These are phyloP conservation scores for Paratrypauchen microcephalus DNA, from an alignment of 2,797 vertebrate species.

Conservation along the genomic window DNA sequence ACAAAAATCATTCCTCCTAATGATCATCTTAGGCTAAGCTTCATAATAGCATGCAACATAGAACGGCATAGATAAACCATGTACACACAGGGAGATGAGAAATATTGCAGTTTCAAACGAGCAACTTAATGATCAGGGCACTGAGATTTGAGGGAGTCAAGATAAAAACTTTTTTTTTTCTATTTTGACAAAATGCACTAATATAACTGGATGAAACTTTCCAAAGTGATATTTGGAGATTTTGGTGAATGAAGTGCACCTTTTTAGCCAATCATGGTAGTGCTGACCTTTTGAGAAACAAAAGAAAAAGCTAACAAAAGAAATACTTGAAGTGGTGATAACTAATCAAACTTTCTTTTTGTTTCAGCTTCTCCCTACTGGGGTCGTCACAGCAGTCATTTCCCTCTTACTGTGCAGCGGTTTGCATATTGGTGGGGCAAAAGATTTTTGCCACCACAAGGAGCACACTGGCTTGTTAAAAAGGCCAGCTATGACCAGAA, in stretches of 20 bases:
- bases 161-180: background rate
- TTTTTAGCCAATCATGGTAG: background rate
- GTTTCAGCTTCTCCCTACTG: background rate
- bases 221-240: background rate
- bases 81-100: background rate
- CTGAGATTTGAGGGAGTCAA: background rate
- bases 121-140: conserved; percentile 8
- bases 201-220: background rate
- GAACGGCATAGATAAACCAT: background rate
- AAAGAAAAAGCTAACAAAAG: background rate
- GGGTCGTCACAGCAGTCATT: background rate
- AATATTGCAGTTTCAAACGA: background rate
- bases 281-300: conserved; percentile 7
- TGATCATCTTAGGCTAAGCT: conserved; percentile 15
- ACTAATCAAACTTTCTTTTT: background rate
- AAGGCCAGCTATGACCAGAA: background rate
- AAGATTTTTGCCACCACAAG: background rate
- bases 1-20: conserved; percentile 29
- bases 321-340: conserved; percentile 4
- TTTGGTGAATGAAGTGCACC: background rate
- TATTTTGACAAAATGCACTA: background rate
- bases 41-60: background rate
- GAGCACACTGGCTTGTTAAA: background rate
- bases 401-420: background rate
- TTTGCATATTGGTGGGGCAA: conserved; percentile 2